Base-by-base conservation (phyloP, 2,113 vertebrate genomes). In the Marcusenius ussheri region DNA sequence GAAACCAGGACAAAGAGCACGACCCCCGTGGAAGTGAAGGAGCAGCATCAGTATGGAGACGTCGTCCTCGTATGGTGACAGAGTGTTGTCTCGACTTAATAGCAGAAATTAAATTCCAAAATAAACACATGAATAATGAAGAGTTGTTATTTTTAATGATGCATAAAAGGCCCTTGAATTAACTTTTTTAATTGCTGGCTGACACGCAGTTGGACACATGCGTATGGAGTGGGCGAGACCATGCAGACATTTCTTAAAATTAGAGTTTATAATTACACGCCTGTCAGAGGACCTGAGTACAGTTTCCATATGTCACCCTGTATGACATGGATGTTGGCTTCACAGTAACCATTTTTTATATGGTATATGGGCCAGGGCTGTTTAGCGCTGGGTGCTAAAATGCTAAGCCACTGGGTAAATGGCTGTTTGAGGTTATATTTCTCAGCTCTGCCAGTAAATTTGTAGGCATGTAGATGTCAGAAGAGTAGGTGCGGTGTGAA, bases 171-270 rank as follows among this genome's bases (percentile, higher is more conserved):
- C 87, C 74, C 74, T 74, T 49, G 35, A 89, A 31, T 90, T 88
- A 91, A 89, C 50, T 80, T 35, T 90, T 58, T 92, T 91, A 91
- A 91, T 93, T 90, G 90, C 85, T 42, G 83, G 74, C 66, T 88
- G 85, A 89, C 87, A 53, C 27, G 21, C 90, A 58, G 87, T 58
- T 56, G 74, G 42, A 49, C 24, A 66, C 21, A 24, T 85, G 13
- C 10, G 39, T 45, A 70, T 88, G 39, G 2, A 80, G 77, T 58
- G 31, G 35, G 5, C 4, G 21, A 27, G 66, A 24, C 56, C 58
- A 46, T 62, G 31, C 46, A 50, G 50, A 21, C 83, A 46, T 88
- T 24, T 90, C 83, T 50, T 90, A 49, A 89, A 83, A 51, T n/a
- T 49, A 50, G 42, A 45, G 74, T 87, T 53, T 80, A 66, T 91